Evolutionary conservation across 1,140 invertebrate species (phyloP), one percentile per base, ranked within the genome.

Genomic region (Lanistes nyassanus): DNA sequence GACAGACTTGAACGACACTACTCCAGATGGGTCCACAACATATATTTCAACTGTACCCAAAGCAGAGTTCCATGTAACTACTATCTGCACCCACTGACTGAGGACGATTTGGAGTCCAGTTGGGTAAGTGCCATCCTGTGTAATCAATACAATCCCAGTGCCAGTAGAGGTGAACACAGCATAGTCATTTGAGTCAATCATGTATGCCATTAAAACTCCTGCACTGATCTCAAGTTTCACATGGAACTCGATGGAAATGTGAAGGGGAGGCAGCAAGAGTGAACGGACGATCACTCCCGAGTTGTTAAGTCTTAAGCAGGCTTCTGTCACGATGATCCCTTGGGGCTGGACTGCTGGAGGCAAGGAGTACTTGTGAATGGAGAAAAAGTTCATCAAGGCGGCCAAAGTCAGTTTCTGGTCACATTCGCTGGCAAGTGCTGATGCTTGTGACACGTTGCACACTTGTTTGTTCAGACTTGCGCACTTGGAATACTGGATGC

Each of bases 241-340:
- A 51, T 79, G 77, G n/a, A 83, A 75, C 55, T 83, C 82, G 11
- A 83, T 39, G n/a, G 82, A 77, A 68, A 83, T 79, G 39, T 72
- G 47, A 11, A 39, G 29, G 26, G 42, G n/a, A 4, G 77, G 80
- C 26, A 83, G 56, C n/a, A 68, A 55, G 1, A 81, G 31, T 5
- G 64, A 31, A 16, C 77, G 37, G 5, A 76, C 74, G 26, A 76
- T 74, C 9, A 77, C 77, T 36, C 82, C 82, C 29, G 51, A 76
- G 64, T 78, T 79, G 76, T 71, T 80, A 37, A 79, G 78, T 5
- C 39, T 51, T 7, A 83, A 66, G 65, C 80, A 81, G 19, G 75
- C 69, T n/a, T 71, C 79, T 39, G 77, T 76, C 0, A 75, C 51
- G 56, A 74, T 78, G 31, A 37, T 70, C 11, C 74, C 66, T 29